These are phyloP conservation scores for Tipula helvola DNA, from an alignment of 2,888 invertebrate genomes.

Conservation along the genomic window DNA sequence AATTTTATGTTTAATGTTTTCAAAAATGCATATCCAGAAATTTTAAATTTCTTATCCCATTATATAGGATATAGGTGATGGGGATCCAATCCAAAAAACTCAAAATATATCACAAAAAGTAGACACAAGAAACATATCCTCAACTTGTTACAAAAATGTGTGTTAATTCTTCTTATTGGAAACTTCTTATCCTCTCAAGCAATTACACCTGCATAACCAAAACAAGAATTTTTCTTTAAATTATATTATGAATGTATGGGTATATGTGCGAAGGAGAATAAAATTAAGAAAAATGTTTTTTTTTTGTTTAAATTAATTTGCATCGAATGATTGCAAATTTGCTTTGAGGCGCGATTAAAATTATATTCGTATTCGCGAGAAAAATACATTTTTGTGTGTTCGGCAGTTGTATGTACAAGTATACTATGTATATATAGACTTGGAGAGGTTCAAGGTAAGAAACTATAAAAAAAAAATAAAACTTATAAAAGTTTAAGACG, in stretches of 20 bases:
- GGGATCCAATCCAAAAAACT: no score
- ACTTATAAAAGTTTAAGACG: not conserved
- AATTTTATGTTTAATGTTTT: no score
- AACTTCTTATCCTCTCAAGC: not conserved
- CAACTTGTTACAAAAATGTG: not conserved
- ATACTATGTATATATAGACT: not conserved
- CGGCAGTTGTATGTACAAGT: not conserved
- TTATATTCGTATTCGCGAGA: slow-evolving; percentile 5
- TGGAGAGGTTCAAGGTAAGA: not conserved
- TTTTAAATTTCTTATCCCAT: no score
- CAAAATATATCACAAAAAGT: no score
- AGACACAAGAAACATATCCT: not conserved
- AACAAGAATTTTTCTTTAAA: not conserved
- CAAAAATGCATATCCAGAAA: no score
- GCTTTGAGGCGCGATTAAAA: slow-evolving; percentile 5
- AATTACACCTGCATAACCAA: not conserved
- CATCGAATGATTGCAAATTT: slow-evolving; percentile 6
- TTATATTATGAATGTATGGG: not conserved
- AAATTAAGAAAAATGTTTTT: not conserved
- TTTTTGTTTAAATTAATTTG: slow-evolving; percentile 7
- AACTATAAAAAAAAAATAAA: not conserved
- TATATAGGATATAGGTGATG: no score
- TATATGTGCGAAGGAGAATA: not conserved
- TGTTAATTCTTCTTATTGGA: not conserved
- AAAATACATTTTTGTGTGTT: not conserved